A percentile compares a stretch with the other conserved stretches of the same genome.
These are phyloP conservation scores for Rhinoptilus africanus DNA, from an alignment of 2,113 vertebrate species.

Conservation along the genomic window DNA sequence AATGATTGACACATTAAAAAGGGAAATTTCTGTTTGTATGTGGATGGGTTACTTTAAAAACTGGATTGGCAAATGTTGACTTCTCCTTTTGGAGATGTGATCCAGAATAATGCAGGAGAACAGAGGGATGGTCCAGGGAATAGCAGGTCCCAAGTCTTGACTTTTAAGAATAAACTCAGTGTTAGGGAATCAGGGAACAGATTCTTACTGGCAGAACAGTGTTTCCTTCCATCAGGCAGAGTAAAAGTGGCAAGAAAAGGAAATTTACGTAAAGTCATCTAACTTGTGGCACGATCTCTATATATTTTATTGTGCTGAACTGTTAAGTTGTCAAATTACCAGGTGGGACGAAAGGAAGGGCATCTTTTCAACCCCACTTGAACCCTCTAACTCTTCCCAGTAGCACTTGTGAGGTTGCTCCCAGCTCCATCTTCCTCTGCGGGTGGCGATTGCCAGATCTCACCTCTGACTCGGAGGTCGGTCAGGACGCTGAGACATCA, in stretches of 20 bases:
- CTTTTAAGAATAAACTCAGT: background rate
- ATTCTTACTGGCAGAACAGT: background rate
- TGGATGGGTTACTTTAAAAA: background rate
- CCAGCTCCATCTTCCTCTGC: background rate
- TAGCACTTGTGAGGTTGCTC: background rate
- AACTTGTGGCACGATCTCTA: accelerated
- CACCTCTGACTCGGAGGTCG: background rate
- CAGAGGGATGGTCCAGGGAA: background rate
- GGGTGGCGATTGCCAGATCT: background rate
- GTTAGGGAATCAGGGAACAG: accelerated
- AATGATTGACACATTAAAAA: background rate
- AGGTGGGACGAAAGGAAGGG: background rate
- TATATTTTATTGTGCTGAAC: background rate
- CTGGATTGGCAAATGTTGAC: background rate
- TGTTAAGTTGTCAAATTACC: background rate
- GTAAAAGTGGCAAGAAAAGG: background rate
- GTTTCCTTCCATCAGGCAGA: background rate
- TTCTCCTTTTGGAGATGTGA: background rate
- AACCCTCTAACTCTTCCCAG: background rate
- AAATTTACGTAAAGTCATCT: background rate
- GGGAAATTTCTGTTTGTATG: background rate
- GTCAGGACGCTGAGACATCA: background rate
- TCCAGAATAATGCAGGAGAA: background rate
- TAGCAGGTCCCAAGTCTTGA: background rate
- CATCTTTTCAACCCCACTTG: background rate